Evolutionary conservation across 2,888 invertebrate genomes (phyloP).

Genomic region (Mimachlamys varia): DNA sequence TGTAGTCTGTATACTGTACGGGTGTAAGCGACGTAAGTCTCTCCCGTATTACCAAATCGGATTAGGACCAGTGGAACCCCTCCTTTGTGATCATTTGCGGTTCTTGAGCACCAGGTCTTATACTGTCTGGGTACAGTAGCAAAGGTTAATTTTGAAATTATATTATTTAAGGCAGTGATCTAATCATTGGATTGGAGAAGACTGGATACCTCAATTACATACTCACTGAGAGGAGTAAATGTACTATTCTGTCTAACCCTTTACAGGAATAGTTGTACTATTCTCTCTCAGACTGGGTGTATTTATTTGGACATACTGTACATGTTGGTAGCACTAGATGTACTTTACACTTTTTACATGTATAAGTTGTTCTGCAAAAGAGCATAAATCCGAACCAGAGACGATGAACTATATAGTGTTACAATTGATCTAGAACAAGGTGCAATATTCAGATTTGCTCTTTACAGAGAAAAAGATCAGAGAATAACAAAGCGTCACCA

Average conservation of each 20-base stretch:
- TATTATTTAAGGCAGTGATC: background rate
- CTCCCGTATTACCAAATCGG: background rate
- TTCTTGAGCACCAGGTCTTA: background rate
- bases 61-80: background rate
- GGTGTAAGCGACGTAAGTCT: background rate
- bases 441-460: too few species aligned
- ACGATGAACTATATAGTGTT: too few species aligned
- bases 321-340: too few species aligned
- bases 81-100: background rate
- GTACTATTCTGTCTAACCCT: background rate
- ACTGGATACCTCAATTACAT: background rate
- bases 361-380: too few species aligned
- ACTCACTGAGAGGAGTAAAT: background rate
- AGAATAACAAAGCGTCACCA: too few species aligned
- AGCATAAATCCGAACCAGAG: too few species aligned
- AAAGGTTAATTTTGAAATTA: background rate
- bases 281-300: too few species aligned
- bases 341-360: too few species aligned
- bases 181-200: background rate
- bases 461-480: too few species aligned
- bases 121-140: background rate
- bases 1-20: background rate
- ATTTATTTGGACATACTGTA: too few species aligned
- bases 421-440: too few species aligned
- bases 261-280: background rate